Evolutionary conservation across 1,140 invertebrate genomes (phyloP), one percentile per base, ranked within the genome.

Genomic region (Goniozus legneri): DNA sequence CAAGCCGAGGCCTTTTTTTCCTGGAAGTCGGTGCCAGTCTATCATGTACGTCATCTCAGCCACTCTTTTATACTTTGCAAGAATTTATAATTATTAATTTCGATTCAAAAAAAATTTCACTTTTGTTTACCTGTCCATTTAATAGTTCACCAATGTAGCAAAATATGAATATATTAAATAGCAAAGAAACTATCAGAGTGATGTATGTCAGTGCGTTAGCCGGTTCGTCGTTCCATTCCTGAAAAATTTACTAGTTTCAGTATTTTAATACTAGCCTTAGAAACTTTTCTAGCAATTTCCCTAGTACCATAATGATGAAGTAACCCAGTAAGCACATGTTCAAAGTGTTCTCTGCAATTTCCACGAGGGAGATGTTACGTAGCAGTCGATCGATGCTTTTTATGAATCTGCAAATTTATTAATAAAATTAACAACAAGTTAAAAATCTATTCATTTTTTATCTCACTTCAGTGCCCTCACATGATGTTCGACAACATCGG

Each of bases 91-190:
- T 7, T 16, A 8, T 14, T 16, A 18, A 10, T 45, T n/a, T n/a
- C n/a, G n/a, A n/a, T n/a, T n/a, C n/a, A n/a, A n/a, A n/a, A n/a
- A n/a, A n/a, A n/a, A n/a, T n/a, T n/a, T 30, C 13, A 27, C n/a
- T 12, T 22, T 32, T 18, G 3, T 32, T 38, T 60, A 68, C 66
- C 55, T 65, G 47, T 40, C 64, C 50, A 6, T 50, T 39, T 1
- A 67, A 45, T 6, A 65, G 12, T 27, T 69, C 58, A 0, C 65
- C 60, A 13, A 69, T 59, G 14, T 61, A 60, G 30, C 66, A 67
- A 37, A 61, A 63, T 46, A 67, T 61, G 7, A 63, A 54, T 33
- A 63, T 56, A 39, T 67, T 67, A 21, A 61, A 61, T 7, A 44
- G 54, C n/a, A 66, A 58, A 2, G 65, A 63, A 4, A 56, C 30